Conservation (phyloP, 2,113 vertebrate genomes). For the Artemisiospiza belli region DNA sequence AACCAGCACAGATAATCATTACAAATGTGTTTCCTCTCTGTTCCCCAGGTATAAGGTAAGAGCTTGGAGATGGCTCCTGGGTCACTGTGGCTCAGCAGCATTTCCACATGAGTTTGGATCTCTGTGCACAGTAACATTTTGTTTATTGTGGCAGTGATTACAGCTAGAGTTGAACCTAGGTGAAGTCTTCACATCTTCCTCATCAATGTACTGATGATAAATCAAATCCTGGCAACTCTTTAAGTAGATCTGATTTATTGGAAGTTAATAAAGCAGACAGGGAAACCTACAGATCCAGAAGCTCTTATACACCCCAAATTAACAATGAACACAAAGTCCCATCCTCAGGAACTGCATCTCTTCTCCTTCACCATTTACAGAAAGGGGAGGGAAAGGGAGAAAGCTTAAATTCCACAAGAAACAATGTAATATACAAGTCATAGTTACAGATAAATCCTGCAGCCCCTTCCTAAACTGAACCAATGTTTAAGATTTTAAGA, state of each 20-base stretch:
- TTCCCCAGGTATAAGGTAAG: background rate
- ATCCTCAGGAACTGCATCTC: background rate
- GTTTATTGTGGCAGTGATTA: background rate
- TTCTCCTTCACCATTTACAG: background rate
- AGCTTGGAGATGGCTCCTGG: background rate
- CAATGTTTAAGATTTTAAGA: background rate
- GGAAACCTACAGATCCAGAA: background rate
- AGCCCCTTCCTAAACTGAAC: background rate
- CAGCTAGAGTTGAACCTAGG: background rate
- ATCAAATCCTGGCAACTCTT: background rate
- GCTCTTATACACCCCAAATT: background rate
- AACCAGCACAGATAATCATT: background rate
- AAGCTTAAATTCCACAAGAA: background rate
- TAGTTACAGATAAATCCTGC: background rate
- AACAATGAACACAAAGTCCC: background rate
- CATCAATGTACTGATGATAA: background rate
- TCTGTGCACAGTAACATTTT: background rate
- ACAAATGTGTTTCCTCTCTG: background rate
- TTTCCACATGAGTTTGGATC: background rate
- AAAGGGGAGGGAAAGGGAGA: background rate
- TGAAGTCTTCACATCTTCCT: background rate
- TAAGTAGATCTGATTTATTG: constrained; percentile 8
- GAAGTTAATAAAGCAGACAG: background rate
- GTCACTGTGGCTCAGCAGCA: fast-evolving
- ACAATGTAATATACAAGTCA: background rate